Conservation (phyloP, 1,140 invertebrate species). For the Drosophila bifasciata region DNA sequence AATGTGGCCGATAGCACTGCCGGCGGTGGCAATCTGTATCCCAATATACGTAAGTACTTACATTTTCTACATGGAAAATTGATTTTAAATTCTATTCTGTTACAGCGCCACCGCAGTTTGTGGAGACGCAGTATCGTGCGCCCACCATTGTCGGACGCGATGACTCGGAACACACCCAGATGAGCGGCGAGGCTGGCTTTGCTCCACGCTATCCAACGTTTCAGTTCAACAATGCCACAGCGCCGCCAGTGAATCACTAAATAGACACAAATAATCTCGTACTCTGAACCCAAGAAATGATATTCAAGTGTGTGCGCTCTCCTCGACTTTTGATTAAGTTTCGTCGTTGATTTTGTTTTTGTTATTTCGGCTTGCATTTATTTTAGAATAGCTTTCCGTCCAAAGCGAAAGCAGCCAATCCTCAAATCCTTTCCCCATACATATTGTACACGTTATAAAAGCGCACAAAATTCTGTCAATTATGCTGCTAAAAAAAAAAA, state of each 20-base stretch:
- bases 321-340: not conserved
- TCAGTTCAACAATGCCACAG: conserved; percentile 75
- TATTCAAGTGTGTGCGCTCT: conserved; percentile 28
- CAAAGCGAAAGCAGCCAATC: conserved; percentile 37
- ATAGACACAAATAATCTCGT: not conserved
- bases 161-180: conserved; percentile 85
- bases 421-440: too few relatives aligned
- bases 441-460: not conserved
- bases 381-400: conserved; percentile 48
- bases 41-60: conserved; percentile 84
- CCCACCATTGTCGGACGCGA: conserved; percentile 84
- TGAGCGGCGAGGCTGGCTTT: conserved; percentile 83
- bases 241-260: conserved; percentile 63
- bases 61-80: not conserved
- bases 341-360: conserved; percentile 8
- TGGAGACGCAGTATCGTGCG: conserved; percentile 84
- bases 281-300: conserved; percentile 3
- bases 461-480: conserved; percentile 5
- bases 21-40: conserved; percentile 83
- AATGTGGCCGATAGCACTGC: conserved; percentile 79
- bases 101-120: conserved; percentile 86
- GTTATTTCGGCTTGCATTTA: conserved; percentile 45
- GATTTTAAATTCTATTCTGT: not conserved
- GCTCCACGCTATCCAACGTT: conserved; percentile 86
- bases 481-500: conserved; percentile 5